Percentiles rank a stretch among this genome's conserved stretches.
These are phyloP conservation scores for Himalopsyche tibetana DNA, from an alignment of 2,888 invertebrate genomes.

Conservation along the genomic window DNA sequence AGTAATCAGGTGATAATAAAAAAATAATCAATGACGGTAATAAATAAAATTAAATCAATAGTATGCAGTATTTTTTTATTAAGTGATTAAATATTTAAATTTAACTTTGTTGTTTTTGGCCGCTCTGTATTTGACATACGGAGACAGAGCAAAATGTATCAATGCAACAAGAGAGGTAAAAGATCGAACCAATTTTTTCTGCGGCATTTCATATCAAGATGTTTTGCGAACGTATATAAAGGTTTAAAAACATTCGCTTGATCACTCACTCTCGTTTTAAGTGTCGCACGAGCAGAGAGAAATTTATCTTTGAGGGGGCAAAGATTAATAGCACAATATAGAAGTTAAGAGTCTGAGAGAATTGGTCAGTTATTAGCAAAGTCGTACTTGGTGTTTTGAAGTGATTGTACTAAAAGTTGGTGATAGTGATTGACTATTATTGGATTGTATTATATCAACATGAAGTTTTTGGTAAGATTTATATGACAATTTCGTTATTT, in stretches of 20 bases:
- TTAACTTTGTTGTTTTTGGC: background rate
- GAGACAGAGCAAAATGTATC: background rate
- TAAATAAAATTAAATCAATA: no score
- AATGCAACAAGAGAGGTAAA: conserved; percentile 7
- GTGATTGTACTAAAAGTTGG: background rate
- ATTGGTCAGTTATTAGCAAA: background rate
- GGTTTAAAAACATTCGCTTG: background rate
- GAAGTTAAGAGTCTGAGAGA: background rate
- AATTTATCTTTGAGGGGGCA: background rate
- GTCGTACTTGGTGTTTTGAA: background rate
- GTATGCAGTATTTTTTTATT: no score
- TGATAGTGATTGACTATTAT: background rate
- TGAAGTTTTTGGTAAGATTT: conserved; percentile 39
- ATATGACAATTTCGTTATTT: background rate
- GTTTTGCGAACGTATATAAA: conserved; percentile 61
- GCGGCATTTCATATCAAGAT: conserved; percentile 51
- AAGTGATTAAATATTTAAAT: no score
- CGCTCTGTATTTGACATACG: background rate
- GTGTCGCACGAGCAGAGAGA: background rate
- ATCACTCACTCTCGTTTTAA: conserved; percentile 11
- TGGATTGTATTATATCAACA: conserved; percentile 17
- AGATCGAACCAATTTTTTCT: conserved; percentile 52
- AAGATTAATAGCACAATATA: conserved; percentile 1
- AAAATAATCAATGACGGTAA: no score
- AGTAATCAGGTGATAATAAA: no score